Evolutionary conservation across 2,797 vertebrate genomes (phyloP).

Genomic region (Halcyon badia): DNA sequence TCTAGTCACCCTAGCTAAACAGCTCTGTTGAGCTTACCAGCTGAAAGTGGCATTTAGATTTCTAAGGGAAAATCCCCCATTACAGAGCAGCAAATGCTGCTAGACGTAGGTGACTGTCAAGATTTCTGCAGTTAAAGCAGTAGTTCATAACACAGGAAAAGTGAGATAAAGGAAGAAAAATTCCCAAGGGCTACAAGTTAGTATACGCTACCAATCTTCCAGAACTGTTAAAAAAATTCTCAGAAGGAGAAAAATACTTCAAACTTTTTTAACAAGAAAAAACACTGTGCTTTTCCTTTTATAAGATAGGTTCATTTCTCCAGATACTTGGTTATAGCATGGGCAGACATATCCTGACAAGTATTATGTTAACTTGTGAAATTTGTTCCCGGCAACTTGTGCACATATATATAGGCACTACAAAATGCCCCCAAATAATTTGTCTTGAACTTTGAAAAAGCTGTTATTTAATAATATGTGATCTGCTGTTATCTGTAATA

Average conservation of each 20-base stretch:
- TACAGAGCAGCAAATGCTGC: neutral
- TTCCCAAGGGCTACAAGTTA: neutral
- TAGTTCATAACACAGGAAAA: neutral
- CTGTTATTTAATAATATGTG: neutral
- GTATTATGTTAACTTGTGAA: neutral
- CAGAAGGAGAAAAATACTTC: neutral
- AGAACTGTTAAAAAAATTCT: neutral
- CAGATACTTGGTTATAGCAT: neutral
- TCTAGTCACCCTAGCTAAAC: slow-evolving; percentile 13
- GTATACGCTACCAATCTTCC: neutral
- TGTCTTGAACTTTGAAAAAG: neutral
- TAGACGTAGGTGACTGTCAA: neutral
- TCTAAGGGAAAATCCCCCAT: neutral
- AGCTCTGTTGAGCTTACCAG: neutral
- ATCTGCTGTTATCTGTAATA: neutral
- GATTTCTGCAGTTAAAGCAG: neutral
- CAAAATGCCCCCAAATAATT: neutral
- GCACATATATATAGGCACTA: neutral
- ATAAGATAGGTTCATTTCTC: neutral
- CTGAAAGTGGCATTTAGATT: neutral
- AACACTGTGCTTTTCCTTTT: neutral
- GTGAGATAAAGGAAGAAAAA: neutral
- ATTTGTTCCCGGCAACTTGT: neutral
- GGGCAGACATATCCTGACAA: neutral
- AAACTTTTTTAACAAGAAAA: neutral